Evolutionary conservation across 2,797 vertebrate genomes (phyloP).

Genomic region (Sebastes umbrosus): DNA sequence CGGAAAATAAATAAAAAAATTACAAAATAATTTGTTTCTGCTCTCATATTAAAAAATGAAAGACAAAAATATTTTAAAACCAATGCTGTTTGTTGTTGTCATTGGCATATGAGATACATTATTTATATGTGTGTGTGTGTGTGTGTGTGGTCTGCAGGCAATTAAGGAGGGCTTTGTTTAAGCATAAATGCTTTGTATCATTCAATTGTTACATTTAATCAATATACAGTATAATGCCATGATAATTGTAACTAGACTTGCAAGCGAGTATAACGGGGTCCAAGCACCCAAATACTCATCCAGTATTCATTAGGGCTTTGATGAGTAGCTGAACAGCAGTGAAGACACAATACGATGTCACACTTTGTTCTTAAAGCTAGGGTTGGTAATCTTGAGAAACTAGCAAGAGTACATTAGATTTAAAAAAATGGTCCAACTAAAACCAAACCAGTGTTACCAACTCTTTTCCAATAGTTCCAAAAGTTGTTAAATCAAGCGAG

Average conservation of each 20-base stretch:
- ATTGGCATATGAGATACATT: not conserved
- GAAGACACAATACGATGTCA: not conserved
- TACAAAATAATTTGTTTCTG: slow-evolving; percentile 39
- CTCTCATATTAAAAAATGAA: slow-evolving; percentile 53
- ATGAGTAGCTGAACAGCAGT: not conserved
- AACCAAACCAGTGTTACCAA: too few species aligned
- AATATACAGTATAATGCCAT: not conserved
- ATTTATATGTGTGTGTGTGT: not conserved
- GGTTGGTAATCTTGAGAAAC: too few species aligned
- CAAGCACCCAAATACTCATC: not conserved
- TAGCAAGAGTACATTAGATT: too few species aligned
- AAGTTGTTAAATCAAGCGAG: too few species aligned
- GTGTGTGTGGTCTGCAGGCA: not conserved
- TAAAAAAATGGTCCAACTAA: too few species aligned
- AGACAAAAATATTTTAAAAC: slow-evolving; percentile 27
- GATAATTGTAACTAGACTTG: not conserved
- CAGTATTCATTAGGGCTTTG: not conserved
- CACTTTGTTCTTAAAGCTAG: too few species aligned
- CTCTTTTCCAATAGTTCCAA: too few species aligned
- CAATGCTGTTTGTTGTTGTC: slow-evolving; percentile 3
- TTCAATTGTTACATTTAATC: not conserved
- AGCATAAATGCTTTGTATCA: not conserved
- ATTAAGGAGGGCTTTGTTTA: not conserved
- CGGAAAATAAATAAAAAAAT: not conserved
- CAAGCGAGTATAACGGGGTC: not conserved